phyloP scores from a whole-genome alignment of 2,888 invertebrate species.

The Amphipyra berbera region DNA sequence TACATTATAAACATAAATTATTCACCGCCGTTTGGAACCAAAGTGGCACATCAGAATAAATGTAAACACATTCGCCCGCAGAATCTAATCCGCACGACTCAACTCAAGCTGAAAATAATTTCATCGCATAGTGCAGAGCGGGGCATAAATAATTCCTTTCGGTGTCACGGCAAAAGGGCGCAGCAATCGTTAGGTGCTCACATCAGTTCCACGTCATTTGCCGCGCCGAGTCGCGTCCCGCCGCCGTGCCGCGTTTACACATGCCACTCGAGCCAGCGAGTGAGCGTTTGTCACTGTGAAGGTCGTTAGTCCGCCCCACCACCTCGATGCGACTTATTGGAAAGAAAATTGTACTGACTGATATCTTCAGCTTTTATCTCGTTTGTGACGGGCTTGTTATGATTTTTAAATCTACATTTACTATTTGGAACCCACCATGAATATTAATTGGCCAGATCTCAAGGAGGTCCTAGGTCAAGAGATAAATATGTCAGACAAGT shows the following conservation, averaged over 20 bases:
- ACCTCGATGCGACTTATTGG: conserved; percentile 71
- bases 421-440: too few relatives aligned
- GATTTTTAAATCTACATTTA: too few relatives aligned
- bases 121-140: conserved; percentile 65
- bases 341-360: conserved; percentile 79
- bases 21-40: conserved; percentile 31
- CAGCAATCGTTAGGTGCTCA: conserved; percentile 79
- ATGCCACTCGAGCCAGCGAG: conserved; percentile 68
- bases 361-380: conserved; percentile 65
- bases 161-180: conserved; percentile 71
- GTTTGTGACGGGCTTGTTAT: conserved; percentile 47
- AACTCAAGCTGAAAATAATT: conserved; percentile 63
- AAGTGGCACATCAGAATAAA: conserved; percentile 59
- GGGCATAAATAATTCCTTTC: conserved; percentile 72
- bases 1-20: conserved; percentile 46
- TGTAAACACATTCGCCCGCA: conserved; percentile 57
- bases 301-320: conserved; percentile 71
- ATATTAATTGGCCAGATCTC: too few relatives aligned
- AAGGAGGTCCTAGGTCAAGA: too few relatives aligned
- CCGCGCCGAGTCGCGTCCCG: conserved; percentile 47
- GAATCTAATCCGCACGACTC: conserved; percentile 58
- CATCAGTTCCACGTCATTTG: conserved; percentile 81
- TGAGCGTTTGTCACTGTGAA: conserved; percentile 68
- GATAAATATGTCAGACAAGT: neutral
- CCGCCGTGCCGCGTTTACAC: conserved; percentile 70